Evolutionary conservation across 1,140 invertebrate genomes (phyloP).

Genomic region (Hesperophylax magnus): DNA sequence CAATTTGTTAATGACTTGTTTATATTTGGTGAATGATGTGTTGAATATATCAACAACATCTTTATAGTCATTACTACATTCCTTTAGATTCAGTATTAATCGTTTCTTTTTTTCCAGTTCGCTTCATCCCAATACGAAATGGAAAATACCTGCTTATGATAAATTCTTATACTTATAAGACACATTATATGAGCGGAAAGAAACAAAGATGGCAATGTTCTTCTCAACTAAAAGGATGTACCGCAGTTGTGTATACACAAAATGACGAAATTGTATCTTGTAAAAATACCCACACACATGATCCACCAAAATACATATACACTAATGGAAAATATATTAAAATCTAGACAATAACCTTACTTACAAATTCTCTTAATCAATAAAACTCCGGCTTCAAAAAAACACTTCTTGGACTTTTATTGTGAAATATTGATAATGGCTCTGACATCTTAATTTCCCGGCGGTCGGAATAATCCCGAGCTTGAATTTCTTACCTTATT

Average conservation of each 20-base stretch:
- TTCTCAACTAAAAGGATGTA: background rate
- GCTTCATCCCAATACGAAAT: background rate
- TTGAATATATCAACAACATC: too few relatives aligned
- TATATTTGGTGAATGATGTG: too few relatives aligned
- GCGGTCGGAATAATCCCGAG: too few relatives aligned
- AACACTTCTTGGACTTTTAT: too few relatives aligned
- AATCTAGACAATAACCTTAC: background rate
- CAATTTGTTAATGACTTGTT: too few relatives aligned
- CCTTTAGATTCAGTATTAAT: too few relatives aligned
- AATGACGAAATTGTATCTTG: background rate
- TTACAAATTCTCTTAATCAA: too few relatives aligned
- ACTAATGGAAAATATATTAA: slow-evolving; percentile 8
- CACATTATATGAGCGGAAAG: background rate
- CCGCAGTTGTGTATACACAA: slow-evolving; percentile 6
- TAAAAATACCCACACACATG: slow-evolving; percentile 34
- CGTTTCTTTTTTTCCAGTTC: background rate
- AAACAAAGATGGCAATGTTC: slow-evolving; percentile 19
- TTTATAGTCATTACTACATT: too few relatives aligned
- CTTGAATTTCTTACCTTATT: too few relatives aligned
- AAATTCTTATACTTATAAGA: background rate
- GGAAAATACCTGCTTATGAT: background rate
- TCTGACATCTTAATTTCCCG: too few relatives aligned
- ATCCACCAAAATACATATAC: background rate
- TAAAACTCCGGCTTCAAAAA: too few relatives aligned
- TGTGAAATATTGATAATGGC: too few relatives aligned